Conservation (phyloP, 2,797 vertebrate species). For the Alectoris magna region DNA sequence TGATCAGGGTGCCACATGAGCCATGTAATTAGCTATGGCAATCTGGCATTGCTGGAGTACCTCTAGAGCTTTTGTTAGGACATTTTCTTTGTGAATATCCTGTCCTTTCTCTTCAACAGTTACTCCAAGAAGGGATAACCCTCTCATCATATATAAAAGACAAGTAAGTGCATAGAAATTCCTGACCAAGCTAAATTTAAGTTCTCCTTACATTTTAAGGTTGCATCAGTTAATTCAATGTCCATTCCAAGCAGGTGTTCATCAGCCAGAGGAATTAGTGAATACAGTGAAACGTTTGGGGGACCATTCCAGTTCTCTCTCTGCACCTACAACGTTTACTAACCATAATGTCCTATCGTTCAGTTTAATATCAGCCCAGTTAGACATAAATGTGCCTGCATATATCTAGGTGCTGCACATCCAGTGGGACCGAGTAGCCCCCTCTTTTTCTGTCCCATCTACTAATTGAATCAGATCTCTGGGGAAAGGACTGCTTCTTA, state of each 20-base stretch:
- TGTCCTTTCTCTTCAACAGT: neutral
- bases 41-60: neutral
- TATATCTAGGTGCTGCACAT: neutral
- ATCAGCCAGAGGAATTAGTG: neutral
- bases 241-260: neutral
- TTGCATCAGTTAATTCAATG: constrained; percentile 9
- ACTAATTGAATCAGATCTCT: neutral
- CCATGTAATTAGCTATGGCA: neutral
- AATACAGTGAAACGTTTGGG: neutral
- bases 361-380: neutral
- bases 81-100: neutral
- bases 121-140: neutral
- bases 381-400: neutral
- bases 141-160: neutral
- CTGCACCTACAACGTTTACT: neutral
- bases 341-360: neutral
- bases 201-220: neutral
- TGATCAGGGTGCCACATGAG: neutral
- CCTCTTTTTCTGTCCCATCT: neutral
- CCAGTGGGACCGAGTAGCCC: neutral
- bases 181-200: neutral
- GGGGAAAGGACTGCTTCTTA: neutral
- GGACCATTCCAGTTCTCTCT: neutral
- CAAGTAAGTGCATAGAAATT: neutral
- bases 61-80: neutral